Percentiles rank a stretch among this genome's conserved stretches.
Evolutionary conservation across 2,113 vertebrate species (phyloP).

Genomic region (Neogobius melanostomus): DNA sequence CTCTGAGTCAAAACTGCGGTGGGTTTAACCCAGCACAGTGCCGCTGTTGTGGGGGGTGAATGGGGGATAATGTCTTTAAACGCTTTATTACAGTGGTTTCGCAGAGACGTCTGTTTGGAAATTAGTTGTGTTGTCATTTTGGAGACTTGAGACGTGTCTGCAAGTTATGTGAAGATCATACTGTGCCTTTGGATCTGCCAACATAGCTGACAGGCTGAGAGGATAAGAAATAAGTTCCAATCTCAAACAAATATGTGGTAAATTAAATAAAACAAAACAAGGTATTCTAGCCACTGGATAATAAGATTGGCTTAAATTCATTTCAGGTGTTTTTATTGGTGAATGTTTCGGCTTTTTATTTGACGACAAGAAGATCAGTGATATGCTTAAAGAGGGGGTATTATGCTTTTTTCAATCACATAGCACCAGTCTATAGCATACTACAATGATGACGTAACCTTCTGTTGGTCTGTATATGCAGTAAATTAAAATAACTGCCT

Average conservation of each 20-base stretch:
- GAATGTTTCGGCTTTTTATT: too few species aligned
- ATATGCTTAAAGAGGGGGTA: too few species aligned
- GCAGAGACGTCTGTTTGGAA: background rate
- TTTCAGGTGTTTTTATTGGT: too few species aligned
- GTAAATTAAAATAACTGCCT: too few species aligned
- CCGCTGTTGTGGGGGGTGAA: background rate
- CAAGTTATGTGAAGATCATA: background rate
- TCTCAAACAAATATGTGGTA: background rate
- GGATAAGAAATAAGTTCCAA: background rate
- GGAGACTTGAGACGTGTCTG: background rate
- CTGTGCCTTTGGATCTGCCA: background rate
- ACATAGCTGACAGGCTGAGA: background rate
- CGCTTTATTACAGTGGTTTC: background rate
- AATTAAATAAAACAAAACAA: background rate
- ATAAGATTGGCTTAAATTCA: too few species aligned
- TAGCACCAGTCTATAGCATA: too few species aligned
- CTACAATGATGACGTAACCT: too few species aligned
- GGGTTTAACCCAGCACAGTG: constrained; percentile 31
- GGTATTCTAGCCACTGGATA: too few species aligned
- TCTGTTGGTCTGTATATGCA: too few species aligned
- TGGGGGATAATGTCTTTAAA: constrained; percentile 1
- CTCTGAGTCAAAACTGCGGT: constrained; percentile 52
- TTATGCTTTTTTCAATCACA: too few species aligned
- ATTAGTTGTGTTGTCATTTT: background rate
- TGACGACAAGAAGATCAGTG: too few species aligned